phyloP scores from a whole-genome alignment of 2,797 vertebrate species.

The Bucorvus abyssinicus region DNA sequence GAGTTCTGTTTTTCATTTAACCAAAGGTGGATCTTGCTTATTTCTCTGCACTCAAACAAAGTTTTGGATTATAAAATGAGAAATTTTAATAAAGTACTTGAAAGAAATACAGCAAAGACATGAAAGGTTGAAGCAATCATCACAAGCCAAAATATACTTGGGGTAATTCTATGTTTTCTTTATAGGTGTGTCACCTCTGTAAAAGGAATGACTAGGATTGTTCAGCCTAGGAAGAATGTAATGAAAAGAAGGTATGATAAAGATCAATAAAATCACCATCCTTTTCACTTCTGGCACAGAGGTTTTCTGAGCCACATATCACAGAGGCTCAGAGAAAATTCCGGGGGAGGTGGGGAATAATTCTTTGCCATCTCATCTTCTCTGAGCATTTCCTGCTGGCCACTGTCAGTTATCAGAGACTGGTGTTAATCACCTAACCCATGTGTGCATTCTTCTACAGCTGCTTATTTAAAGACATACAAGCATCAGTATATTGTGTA shows the following conservation, averaged over 20 bases:
- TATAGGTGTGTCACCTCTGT: neutral
- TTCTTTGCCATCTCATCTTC: neutral
- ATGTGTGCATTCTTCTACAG: neutral
- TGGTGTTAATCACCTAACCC: neutral
- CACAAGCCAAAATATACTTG: neutral
- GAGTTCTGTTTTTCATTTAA: neutral
- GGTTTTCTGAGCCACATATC: neutral
- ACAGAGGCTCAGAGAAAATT: neutral
- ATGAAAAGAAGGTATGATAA: neutral
- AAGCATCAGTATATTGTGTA: neutral
- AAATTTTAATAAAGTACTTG: neutral
- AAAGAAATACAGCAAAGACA: neutral
- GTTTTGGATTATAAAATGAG: neutral
- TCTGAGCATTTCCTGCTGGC: neutral
- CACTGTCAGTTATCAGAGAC: accelerated
- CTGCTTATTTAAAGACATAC: neutral
- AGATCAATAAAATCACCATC: neutral
- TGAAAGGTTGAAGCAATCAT: neutral
- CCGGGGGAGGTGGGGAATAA: too few relatives aligned
- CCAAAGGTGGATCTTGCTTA: neutral
- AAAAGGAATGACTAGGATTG: neutral
- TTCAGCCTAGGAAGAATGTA: neutral
- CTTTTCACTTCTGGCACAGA: neutral
- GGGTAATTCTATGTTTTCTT: neutral
- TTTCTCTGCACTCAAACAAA: neutral